A percentile compares a stretch with the other conserved stretches of the same genome.
Conservation (phyloP, 2,797 vertebrate genomes). For the Notolepis coatsorum region DNA sequence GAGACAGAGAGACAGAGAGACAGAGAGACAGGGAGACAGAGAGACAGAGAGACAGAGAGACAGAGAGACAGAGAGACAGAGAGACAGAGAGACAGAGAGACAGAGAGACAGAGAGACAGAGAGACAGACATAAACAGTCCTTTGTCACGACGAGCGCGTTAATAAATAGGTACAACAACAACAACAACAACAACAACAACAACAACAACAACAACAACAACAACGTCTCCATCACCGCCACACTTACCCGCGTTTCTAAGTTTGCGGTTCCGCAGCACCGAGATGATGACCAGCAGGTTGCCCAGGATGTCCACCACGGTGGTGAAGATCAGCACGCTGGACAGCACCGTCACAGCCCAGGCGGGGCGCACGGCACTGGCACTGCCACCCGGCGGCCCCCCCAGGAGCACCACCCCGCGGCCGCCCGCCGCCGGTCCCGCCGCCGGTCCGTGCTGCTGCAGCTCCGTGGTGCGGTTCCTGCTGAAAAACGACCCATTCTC, state of each 20-base stretch:
- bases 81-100: neutral
- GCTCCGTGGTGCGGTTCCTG: slow-evolving; percentile 72
- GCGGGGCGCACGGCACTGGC: slow-evolving; percentile 65
- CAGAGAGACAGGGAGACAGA: too few species aligned
- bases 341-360: slow-evolving; percentile 82
- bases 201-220: neutral
- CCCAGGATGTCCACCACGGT: slow-evolving; percentile 87
- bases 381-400: slow-evolving; percentile 14
- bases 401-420: slow-evolving; percentile 70
- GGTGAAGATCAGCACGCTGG: slow-evolving; percentile 86
- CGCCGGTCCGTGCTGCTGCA: slow-evolving; percentile 57
- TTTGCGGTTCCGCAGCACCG: slow-evolving; percentile 86
- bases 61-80: slow-evolving; percentile 5
- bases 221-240: neutral
- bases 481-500: slow-evolving; percentile 77
- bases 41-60: neutral
- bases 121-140: neutral
- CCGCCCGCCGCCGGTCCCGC: slow-evolving; percentile 44
- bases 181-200: neutral
- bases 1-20: neutral
- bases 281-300: slow-evolving; percentile 85
- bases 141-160: neutral
- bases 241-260: slow-evolving; percentile 87
- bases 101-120: neutral
- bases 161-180: neutral